Evolutionary conservation across 1,140 invertebrate species (phyloP).

Genomic region (Drosophila navojoa): DNA sequence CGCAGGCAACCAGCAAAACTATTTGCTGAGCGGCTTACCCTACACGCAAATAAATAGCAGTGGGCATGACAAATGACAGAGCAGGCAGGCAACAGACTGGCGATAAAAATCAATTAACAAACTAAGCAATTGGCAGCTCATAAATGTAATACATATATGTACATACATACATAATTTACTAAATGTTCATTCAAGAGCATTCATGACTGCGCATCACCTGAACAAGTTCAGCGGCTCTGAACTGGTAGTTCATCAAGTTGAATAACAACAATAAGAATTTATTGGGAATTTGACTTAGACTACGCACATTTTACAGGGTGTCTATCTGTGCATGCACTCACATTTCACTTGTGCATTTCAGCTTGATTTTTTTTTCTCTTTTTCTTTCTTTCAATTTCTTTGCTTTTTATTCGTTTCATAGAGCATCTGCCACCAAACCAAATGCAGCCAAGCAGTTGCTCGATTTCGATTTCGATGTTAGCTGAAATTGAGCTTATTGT

Average conservation of each 20-base stretch:
- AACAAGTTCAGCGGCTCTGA: too few relatives aligned
- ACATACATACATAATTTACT: too few relatives aligned
- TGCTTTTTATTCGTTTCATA: neutral
- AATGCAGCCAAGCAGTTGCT: constrained; percentile 24
- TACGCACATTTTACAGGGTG: neutral
- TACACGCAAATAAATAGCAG: neutral
- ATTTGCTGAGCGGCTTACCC: constrained; percentile 11
- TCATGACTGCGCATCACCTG: too few relatives aligned
- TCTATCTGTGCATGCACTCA: neutral
- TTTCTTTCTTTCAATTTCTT: too few relatives aligned
- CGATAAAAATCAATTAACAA: too few relatives aligned
- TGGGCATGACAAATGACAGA: neutral
- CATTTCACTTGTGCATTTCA: neutral
- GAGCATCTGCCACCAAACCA: constrained; percentile 11
- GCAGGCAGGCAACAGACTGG: neutral
- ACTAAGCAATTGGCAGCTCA: too few relatives aligned
- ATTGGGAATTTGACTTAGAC: too few relatives aligned
- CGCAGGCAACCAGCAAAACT: constrained; percentile 16
- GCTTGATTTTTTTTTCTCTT: neutral
- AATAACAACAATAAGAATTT: too few relatives aligned
- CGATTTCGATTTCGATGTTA: constrained; percentile 22
- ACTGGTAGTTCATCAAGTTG: too few relatives aligned
- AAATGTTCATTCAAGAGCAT: too few relatives aligned
- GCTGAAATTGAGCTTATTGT: neutral
- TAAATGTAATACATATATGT: neutral